Conservation (phyloP, 1,140 invertebrate species). For the Harlomillsia oculata region DNA sequence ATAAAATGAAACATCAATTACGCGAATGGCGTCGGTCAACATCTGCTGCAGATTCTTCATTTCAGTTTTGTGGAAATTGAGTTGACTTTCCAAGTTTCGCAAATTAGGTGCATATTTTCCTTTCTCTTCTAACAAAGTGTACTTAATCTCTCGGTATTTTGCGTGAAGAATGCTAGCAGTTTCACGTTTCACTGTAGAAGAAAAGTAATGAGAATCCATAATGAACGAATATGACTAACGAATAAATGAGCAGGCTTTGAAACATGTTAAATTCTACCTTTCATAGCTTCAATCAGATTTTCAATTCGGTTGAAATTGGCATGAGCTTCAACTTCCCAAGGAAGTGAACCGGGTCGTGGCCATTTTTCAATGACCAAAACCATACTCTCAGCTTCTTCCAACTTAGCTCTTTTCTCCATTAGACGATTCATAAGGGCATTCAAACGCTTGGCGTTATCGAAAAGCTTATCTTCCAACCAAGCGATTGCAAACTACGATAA, state of each 20-base stretch:
- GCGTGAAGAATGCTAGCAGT: slow-evolving; percentile 20
- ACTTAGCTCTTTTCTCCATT: slow-evolving; percentile 15
- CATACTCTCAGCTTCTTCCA: slow-evolving; percentile 28
- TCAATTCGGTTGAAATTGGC: slow-evolving; percentile 16
- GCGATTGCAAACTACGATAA: slow-evolving; percentile 22
- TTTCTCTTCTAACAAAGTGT: slow-evolving; percentile 16
- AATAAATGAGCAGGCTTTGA: background rate
- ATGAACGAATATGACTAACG: background rate
- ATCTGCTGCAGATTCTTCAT: slow-evolving; percentile 22
- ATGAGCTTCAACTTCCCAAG: slow-evolving; percentile 30
- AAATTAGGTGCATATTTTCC: slow-evolving; percentile 24
- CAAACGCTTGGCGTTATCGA: slow-evolving; percentile 21
- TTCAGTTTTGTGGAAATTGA: slow-evolving; percentile 13
- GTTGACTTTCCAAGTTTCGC: slow-evolving; percentile 12
- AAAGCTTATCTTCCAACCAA: slow-evolving; percentile 35
- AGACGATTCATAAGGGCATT: slow-evolving; percentile 20
- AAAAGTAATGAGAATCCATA: background rate
- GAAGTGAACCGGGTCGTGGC: slow-evolving; percentile 31
- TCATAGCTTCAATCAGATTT: slow-evolving; percentile 19
- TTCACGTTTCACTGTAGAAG: slow-evolving; percentile 19
- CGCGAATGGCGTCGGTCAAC: slow-evolving; percentile 22
- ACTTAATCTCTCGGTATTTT: slow-evolving; percentile 24
- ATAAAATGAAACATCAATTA: slow-evolving; percentile 1
- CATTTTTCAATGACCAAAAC: slow-evolving; percentile 30
- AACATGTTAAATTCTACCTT: background rate